Percentiles rank a stretch among this genome's conserved stretches.
Evolutionary conservation across 2,888 invertebrate species (phyloP).

Genomic region (Hyppa rectilinea): DNA sequence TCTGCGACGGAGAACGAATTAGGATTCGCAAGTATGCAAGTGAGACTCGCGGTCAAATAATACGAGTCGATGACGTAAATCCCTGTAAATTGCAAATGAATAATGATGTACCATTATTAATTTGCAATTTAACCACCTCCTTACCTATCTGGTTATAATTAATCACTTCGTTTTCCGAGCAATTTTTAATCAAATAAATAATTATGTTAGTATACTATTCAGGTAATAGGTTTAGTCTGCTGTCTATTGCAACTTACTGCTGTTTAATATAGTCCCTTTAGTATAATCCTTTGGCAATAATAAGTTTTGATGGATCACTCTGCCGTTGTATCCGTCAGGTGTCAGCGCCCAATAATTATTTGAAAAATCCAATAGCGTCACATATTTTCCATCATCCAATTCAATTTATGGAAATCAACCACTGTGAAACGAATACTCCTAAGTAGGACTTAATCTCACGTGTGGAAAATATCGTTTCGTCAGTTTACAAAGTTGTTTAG

Average conservation of each 20-base stretch:
- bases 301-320: not conserved
- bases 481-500: conserved; percentile 29
- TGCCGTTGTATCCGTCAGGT: not conserved
- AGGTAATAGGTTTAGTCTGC: conserved; percentile 4
- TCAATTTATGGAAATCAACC: conserved; percentile 6
- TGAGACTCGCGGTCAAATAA: no score
- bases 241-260: no score
- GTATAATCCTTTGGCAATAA: not conserved
- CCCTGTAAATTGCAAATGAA: no score
- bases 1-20: not conserved
- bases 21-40: not conserved
- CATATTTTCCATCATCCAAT: conserved; percentile 24
- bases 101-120: no score
- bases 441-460: conserved; percentile 29
- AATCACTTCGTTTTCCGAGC: not conserved
- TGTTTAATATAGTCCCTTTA: not conserved
- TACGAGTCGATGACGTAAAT: no score
- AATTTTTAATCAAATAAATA: not conserved
- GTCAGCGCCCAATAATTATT: not conserved
- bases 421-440: conserved; percentile 4
- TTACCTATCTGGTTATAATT: not conserved
- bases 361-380: conserved; percentile 3
- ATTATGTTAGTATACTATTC: not conserved
- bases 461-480: conserved; percentile 19
- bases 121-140: no score